Evolutionary conservation across 2,888 invertebrate species (phyloP).

Genomic region (Spisula subtruncata): DNA sequence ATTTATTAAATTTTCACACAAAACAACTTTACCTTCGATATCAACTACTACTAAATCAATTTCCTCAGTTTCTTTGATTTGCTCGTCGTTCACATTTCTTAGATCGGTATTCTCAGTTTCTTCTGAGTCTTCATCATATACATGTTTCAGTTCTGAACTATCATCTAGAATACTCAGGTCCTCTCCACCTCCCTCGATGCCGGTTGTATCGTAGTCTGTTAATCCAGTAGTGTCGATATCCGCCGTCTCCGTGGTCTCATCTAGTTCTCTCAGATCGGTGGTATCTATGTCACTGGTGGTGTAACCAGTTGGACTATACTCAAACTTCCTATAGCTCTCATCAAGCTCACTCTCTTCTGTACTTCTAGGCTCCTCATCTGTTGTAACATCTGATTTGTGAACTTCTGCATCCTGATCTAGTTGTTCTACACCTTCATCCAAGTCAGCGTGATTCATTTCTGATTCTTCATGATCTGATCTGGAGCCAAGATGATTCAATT

Average conservation of each 20-base stretch:
- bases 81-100: background rate
- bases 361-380: constrained; percentile 52
- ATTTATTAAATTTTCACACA: background rate
- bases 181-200: constrained; percentile 37
- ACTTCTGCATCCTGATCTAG: background rate
- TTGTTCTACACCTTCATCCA: background rate
- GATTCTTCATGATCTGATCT: background rate
- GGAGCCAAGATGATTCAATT: background rate
- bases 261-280: constrained; percentile 55
- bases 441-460: background rate
- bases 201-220: constrained; percentile 55
- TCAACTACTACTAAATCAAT: background rate
- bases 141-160: background rate
- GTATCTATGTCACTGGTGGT: constrained; percentile 69
- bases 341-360: constrained; percentile 62
- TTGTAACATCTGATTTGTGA: background rate
- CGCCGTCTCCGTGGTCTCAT: constrained; percentile 44
- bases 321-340: constrained; percentile 44
- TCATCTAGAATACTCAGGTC: constrained; percentile 38
- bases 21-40: background rate
- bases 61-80: background rate
- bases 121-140: background rate
- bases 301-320: constrained; percentile 63
- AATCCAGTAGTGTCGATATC: constrained; percentile 52
- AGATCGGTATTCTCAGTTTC: background rate